Percentiles rank a stretch among this genome's conserved stretches.
phyloP scores from a whole-genome alignment of 2,888 invertebrate species.

The Pogonocherus hispidulus region DNA sequence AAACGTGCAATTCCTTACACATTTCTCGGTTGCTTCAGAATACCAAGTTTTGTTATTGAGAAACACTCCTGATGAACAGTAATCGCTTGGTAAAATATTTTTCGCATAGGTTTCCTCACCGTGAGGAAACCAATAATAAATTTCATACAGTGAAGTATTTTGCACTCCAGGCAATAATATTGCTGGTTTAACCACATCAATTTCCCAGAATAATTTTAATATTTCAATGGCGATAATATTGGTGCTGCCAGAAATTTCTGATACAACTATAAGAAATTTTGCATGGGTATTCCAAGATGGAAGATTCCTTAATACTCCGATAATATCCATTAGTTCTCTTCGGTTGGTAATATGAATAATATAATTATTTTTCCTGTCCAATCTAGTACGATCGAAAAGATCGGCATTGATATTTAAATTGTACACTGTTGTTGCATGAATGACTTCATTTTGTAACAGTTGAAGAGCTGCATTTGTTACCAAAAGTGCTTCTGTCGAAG shows the following conservation, averaged over 20 bases:
- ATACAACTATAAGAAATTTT: slow-evolving; percentile 25
- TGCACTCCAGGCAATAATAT: slow-evolving; percentile 25
- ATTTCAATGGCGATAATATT: background rate
- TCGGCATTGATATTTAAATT: background rate
- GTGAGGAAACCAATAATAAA: slow-evolving; percentile 34
- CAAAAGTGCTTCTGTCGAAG: background rate
- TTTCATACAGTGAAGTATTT: slow-evolving; percentile 20
- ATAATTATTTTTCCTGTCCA: slow-evolving; percentile 4
- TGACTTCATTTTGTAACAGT: background rate
- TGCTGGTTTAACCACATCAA: slow-evolving; percentile 28
- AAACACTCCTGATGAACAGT: slow-evolving; percentile 32
- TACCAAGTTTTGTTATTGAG: slow-evolving; percentile 25
- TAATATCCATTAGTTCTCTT: background rate
- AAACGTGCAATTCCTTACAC: slow-evolving; percentile 27
- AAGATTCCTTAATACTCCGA: slow-evolving; percentile 1
- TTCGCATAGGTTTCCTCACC: slow-evolving; percentile 5
- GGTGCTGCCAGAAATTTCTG: background rate
- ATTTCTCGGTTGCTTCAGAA: slow-evolving; percentile 17
- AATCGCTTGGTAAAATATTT: background rate
- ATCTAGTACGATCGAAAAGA: background rate
- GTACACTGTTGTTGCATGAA: background rate
- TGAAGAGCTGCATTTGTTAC: background rate
- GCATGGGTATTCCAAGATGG: slow-evolving; percentile 8
- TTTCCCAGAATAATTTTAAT: slow-evolving; percentile 22
- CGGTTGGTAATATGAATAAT: slow-evolving; percentile 31